Evolutionary conservation across 2,113 vertebrate species (phyloP), one percentile per base, ranked within the genome.

Genomic region (Myotis davidii): DNA sequence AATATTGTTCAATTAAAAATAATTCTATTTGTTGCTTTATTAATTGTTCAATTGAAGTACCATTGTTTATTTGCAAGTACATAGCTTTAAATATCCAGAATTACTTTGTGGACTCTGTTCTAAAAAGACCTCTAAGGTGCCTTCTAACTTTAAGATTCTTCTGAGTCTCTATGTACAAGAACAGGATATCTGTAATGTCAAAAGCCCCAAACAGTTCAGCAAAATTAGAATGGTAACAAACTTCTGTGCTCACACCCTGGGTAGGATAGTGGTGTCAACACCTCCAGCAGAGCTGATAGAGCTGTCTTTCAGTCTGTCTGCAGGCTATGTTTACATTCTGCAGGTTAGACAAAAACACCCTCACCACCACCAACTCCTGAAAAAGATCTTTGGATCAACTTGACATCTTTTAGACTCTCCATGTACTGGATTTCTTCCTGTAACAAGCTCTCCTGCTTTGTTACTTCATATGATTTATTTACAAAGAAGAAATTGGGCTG

Each of bases 181-280:
- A 70, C 4, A 84, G 87, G 64, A 74, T 97, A 96, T 97, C 94
- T 96, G 48, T 79, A 72, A 97, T 84, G 96, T 97, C 93, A 96
- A 96, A 96, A 94, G 89, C 90, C n/a, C 90, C 88, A 97, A 96
- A 82, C 88, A 94, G 90, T 90, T 96, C 81, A 73, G 67, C 45
- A 65, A 90, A 91, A 95, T 74, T 95, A 95, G 88, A 95, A 98
- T 95, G 92, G 94, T 88, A 97, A 97, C 96, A 98, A 95, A 79
- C 78, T 97, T 97, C 92, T 85, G 61, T 20, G 0, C 97, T 97
- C 88, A 96, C 94, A 61, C 65, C 48, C 84, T 93, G 94, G 87
- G 88, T 88, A 94, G 81, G 95, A 93, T 93, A 94, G 92, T 48
- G 76, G 84, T 97, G 97, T 89, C 95, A 96, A 96, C 95, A 84